A percentile compares a stretch with the other conserved stretches of the same genome.
phyloP scores from a whole-genome alignment of 2,113 vertebrate genomes.

The Cervus canadensis region DNA sequence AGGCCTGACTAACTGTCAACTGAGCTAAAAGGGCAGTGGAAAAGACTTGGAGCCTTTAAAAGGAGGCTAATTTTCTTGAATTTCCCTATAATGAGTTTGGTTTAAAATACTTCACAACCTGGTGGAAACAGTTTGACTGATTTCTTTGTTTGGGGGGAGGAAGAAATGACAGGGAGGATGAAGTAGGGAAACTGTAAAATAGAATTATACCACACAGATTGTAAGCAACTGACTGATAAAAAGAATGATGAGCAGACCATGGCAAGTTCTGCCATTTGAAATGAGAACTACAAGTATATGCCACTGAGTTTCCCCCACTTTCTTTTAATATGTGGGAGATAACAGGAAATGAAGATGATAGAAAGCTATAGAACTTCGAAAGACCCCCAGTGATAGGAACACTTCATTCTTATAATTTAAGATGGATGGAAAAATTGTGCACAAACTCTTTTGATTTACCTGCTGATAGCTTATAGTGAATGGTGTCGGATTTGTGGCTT shows the following conservation, averaged over 20 bases:
- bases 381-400: neutral
- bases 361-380: neutral
- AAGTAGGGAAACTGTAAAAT: neutral
- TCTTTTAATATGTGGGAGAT: neutral
- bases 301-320: neutral
- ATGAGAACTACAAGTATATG: neutral
- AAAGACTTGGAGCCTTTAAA: neutral
- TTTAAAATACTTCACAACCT: neutral
- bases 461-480: neutral
- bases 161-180: neutral
- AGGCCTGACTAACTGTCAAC: neutral
- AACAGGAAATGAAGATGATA: neutral
- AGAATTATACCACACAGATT: neutral
- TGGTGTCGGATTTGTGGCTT: neutral
- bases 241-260: neutral
- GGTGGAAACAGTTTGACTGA: neutral
- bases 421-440: neutral
- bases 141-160: neutral
- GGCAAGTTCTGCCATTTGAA: neutral
- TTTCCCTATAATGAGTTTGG: neutral
- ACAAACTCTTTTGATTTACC: neutral
- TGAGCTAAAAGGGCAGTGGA: neutral
- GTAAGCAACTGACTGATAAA: neutral
- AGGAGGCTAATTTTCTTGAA: neutral
- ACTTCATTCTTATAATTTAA: conserved; percentile 12